phyloP scores from a whole-genome alignment of 2,797 vertebrate species.

The Coregonus ussuriensis region DNA sequence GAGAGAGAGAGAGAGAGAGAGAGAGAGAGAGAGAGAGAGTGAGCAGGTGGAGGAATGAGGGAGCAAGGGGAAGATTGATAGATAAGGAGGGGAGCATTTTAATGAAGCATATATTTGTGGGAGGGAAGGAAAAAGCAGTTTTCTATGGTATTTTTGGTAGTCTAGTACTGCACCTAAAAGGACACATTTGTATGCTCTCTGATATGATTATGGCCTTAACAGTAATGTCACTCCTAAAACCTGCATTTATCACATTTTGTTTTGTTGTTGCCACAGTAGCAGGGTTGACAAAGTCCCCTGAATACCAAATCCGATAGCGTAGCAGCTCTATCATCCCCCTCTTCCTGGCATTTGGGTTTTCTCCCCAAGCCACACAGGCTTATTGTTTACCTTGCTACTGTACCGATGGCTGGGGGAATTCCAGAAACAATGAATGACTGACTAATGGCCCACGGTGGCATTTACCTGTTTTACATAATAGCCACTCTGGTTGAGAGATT shows the following conservation, averaged over 20 bases:
- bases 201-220: too few species aligned
- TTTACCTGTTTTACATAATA: too few species aligned
- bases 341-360: conserved; percentile 26
- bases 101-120: not conserved
- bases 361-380: conserved; percentile 1
- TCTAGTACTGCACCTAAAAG: too few species aligned
- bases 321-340: not conserved
- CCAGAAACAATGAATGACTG: too few species aligned
- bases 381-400: conserved; percentile 4
- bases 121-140: not conserved
- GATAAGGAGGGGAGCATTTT: not conserved
- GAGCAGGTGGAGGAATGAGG: not conserved
- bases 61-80: not conserved
- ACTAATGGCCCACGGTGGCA: too few species aligned
- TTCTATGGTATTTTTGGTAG: too few species aligned
- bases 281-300: not conserved
- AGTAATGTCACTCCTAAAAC: too few species aligned
- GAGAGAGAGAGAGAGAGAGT: too few species aligned
- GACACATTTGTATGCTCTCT: too few species aligned
- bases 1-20: not conserved
- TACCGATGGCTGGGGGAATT: not conserved
- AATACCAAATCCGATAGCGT: conserved; percentile 11
- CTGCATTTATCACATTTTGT: too few species aligned
- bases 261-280: too few species aligned
- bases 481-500: too few species aligned